Evolutionary conservation across 2,797 vertebrate genomes (phyloP).

Genomic region (Oreortyx pictus): DNA sequence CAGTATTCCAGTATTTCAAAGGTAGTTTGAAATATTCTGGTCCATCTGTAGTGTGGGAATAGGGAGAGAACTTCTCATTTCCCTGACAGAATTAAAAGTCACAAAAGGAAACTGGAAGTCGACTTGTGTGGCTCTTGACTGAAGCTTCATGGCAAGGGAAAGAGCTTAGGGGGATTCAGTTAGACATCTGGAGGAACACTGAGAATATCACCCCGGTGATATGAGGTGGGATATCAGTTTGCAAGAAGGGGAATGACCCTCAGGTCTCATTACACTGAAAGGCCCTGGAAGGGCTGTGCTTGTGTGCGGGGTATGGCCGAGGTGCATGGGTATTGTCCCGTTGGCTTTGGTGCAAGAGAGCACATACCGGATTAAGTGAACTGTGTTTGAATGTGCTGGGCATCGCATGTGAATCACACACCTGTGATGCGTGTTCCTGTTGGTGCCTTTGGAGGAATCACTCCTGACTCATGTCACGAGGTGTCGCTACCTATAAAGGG

Average conservation of each 20-base stretch:
- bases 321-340: rapidly evolving
- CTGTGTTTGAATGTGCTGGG: not conserved
- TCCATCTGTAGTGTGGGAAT: rapidly evolving
- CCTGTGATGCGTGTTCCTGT: not conserved
- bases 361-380: rapidly evolving
- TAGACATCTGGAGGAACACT: slow-evolving; percentile 9
- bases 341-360: not conserved
- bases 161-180: slow-evolving; percentile 5
- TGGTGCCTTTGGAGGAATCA: not conserved
- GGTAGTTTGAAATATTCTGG: not conserved
- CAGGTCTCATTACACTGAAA: not conserved
- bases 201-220: not conserved
- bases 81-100: not conserved
- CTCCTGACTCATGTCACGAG: not conserved
- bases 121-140: not conserved
- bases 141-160: not conserved
- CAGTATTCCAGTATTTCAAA: not conserved
- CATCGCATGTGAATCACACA: not conserved
- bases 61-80: not conserved
- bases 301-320: not conserved
- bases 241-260: not conserved
- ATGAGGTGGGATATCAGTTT: not conserved
- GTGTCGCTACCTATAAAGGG: not conserved
- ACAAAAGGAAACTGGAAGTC: not conserved
- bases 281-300: not conserved